Conservation (phyloP, 2,888 invertebrate genomes). For the Coenonympha glycerion region DNA sequence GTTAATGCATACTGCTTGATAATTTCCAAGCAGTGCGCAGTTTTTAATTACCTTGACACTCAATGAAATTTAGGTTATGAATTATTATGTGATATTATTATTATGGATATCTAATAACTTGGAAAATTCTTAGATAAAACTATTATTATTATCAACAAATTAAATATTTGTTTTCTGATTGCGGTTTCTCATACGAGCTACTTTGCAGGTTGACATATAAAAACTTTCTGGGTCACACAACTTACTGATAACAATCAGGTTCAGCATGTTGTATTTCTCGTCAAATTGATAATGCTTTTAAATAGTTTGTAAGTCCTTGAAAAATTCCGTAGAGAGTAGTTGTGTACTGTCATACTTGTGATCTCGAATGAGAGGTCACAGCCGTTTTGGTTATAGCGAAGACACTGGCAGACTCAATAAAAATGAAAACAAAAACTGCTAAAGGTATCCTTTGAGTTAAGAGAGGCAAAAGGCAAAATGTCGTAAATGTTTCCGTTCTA, state of each 20-base stretch:
- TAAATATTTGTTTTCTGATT: no score
- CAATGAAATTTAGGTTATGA: no score
- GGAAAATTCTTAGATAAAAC: no score
- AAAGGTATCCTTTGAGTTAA: not conserved
- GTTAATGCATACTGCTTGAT: no score
- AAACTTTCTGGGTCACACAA: not conserved
- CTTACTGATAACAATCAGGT: not conserved
- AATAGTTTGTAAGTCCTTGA: constrained; percentile 12
- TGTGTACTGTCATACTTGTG: constrained; percentile 15
- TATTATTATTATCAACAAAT: no score
- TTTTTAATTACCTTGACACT: no score
- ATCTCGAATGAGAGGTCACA: constrained; percentile 12
- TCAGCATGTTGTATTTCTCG: constrained; percentile 11
- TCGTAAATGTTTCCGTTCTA: not conserved
- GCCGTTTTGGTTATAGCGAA: not conserved
- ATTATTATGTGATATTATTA: no score
- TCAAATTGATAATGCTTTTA: constrained; percentile 9
- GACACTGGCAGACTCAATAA: not conserved
- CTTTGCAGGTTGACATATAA: not conserved
- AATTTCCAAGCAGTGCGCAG: no score
- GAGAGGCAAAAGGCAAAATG: not conserved
- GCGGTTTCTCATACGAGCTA: no score
- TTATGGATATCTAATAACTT: no score
- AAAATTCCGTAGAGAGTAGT: constrained; percentile 11
- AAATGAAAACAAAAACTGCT: not conserved